Conservation (phyloP, 1,140 invertebrate genomes). For the Plodia interpunctella region DNA sequence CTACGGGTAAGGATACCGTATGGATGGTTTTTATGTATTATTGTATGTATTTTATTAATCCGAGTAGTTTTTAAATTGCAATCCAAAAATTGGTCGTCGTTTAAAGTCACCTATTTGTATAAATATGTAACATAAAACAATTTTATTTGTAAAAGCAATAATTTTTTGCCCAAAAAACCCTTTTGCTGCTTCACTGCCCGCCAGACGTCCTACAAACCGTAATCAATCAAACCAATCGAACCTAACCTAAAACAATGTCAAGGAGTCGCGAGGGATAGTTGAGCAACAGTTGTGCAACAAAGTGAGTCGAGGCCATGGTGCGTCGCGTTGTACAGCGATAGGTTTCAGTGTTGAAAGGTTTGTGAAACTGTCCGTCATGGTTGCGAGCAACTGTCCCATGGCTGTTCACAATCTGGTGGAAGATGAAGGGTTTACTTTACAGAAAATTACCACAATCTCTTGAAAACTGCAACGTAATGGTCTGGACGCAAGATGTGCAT, state of each 20-base stretch:
- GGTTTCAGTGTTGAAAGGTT: background rate
- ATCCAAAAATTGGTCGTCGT: too few species aligned
- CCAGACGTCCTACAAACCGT: background rate
- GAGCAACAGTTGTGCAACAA: background rate
- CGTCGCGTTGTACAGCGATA: background rate
- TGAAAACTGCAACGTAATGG: too few species aligned
- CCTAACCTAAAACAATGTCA: slow-evolving; percentile 7
- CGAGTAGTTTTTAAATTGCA: too few species aligned
- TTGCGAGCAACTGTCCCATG: slow-evolving; percentile 3
- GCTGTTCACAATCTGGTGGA: background rate
- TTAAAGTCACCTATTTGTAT: too few species aligned
- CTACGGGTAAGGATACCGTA: too few species aligned
- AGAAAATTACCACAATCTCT: too few species aligned
- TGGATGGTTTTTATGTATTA: too few species aligned
- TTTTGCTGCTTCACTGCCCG: background rate
- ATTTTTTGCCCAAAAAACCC: background rate
- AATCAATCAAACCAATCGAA: background rate
- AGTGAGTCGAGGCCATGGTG: background rate
- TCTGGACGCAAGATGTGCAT: too few species aligned
- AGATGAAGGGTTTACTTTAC: too few species aligned
- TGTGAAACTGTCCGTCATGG: background rate
- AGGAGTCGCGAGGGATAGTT: slow-evolving; percentile 4
- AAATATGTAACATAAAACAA: too few species aligned
- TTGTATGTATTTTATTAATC: too few species aligned
- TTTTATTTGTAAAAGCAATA: background rate